Evolutionary conservation across 2,888 invertebrate species (phyloP).

Genomic region (Parnassius mnemosyne): DNA sequence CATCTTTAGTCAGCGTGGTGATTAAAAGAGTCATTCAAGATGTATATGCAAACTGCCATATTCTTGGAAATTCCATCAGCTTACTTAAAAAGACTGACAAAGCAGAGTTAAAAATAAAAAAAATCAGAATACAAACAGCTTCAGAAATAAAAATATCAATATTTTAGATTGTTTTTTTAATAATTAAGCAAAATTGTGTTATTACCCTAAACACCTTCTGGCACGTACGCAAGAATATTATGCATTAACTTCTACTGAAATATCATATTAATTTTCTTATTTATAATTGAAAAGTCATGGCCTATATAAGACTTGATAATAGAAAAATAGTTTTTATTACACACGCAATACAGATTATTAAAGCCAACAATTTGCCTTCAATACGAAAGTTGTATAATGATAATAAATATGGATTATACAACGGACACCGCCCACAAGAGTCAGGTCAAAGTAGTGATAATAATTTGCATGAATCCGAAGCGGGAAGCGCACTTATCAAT

Average conservation of each 20-base stretch:
- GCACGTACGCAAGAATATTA: not conserved
- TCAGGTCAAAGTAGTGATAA: conserved; percentile 62
- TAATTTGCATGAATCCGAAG: conserved; percentile 65
- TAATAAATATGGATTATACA: conserved; percentile 59
- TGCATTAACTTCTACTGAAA: not conserved
- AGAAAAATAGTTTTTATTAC: conserved; percentile 10
- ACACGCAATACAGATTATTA: conserved; percentile 14
- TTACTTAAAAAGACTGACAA: too few species aligned
- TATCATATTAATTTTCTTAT: not conserved
- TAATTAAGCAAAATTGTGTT: too few species aligned
- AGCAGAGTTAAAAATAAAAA: too few species aligned
- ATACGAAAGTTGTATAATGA: conserved; percentile 18
- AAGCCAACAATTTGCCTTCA: conserved; percentile 19
- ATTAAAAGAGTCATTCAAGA: too few species aligned
- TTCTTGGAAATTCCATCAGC: too few species aligned
- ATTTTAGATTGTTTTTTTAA: too few species aligned
- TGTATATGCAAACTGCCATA: too few species aligned
- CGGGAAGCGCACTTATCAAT: conserved; percentile 71
- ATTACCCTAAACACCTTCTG: too few species aligned
- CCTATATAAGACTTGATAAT: not conserved
- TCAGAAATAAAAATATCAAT: too few species aligned
- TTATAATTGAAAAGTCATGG: not conserved
- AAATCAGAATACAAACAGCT: too few species aligned
- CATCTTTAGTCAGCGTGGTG: too few species aligned
- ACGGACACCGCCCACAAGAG: conserved; percentile 54